Base-by-base conservation (phyloP, 2,797 vertebrate species). In the Lycodopsis pacificus region DNA sequence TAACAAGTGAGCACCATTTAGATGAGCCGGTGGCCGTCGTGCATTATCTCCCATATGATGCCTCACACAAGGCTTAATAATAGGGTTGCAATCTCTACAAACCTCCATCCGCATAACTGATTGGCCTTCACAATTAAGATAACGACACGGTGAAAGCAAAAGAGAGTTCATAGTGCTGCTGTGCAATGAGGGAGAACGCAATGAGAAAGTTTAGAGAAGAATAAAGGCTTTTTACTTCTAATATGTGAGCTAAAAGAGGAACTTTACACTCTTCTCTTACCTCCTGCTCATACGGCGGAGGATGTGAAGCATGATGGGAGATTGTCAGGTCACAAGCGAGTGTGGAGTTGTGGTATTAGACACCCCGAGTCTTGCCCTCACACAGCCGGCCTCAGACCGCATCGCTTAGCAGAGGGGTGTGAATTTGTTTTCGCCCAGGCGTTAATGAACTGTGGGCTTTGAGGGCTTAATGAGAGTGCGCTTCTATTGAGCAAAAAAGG, bases 401-500 rank as follows among this genome's bases (percentile, higher is more conserved):
- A 77, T 86, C 89, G 80, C 88, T 93, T 91, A 91, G 84, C 89
- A 81, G 74, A 77, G 80, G 89, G 91, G 90, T 93, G 93, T 85
- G 87, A 94, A 93, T 94, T 91, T 93, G 93, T 94, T 94, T 93
- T 94, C 90, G 83, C 86, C 64, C 59, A 76, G 89, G 94, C 87
- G 92, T 92, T 95, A 95, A 95, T 94, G 93, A 95, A 94, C 83
- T 86, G 88, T 84, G 78, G 84, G 88, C 86, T 90, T 86, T 83
- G 82, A 71, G 75, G 86, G 71, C 83, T 84, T 91, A 93, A 93
- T 90, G 88, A 93, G 86, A 84, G 86, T 1, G 40, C 17, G 78
- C 86, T 62, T 86, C 85, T 63, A 80, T 79, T 70, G 73, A 85
- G 84, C 61, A 53, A 46, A 58, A 64, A 58, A 64, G 76, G 76